A percentile compares a stretch with the other conserved stretches of the same genome.
phyloP scores from a whole-genome alignment of 1,140 invertebrate genomes.

The Drosophila repleta region DNA sequence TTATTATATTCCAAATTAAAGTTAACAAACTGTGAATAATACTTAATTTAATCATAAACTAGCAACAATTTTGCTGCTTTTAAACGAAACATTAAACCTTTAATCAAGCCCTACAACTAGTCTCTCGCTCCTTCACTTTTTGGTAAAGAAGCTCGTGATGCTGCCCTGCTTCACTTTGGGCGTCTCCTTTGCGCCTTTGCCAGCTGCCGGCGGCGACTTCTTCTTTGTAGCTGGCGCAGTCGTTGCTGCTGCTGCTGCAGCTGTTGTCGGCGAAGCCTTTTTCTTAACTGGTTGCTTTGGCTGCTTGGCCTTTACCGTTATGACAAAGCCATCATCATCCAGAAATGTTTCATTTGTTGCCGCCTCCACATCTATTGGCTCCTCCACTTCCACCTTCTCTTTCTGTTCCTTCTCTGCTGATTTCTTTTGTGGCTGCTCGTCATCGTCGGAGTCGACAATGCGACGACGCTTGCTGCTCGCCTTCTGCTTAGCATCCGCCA shows the following conservation, averaged over 20 bases:
- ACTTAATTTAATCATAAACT: background rate
- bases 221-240: constrained; percentile 43
- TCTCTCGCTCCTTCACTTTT: constrained; percentile 50
- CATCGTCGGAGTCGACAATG: constrained; percentile 74
- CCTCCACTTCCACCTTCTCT: constrained; percentile 18
- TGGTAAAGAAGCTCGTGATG: constrained; percentile 76
- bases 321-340: constrained; percentile 79
- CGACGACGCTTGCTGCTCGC: constrained; percentile 61
- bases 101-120: background rate
- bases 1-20: background rate
- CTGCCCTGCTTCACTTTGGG: constrained; percentile 72
- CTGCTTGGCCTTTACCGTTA: constrained; percentile 68
- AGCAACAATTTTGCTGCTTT: background rate
- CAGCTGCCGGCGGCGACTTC: constrained; percentile 56
- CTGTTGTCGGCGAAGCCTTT: constrained; percentile 39
- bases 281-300: constrained; percentile 33
- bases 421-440: constrained; percentile 69
- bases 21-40: background rate
- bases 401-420: constrained; percentile 34
- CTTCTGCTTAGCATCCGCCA: constrained; percentile 14
- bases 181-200: constrained; percentile 43
- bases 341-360: constrained; percentile 71
- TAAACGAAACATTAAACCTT: background rate
- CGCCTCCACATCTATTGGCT: constrained; percentile 25
- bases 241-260: constrained; percentile 15